Conservation (phyloP, 2,888 invertebrate genomes). For the Lutraria lutraria region DNA sequence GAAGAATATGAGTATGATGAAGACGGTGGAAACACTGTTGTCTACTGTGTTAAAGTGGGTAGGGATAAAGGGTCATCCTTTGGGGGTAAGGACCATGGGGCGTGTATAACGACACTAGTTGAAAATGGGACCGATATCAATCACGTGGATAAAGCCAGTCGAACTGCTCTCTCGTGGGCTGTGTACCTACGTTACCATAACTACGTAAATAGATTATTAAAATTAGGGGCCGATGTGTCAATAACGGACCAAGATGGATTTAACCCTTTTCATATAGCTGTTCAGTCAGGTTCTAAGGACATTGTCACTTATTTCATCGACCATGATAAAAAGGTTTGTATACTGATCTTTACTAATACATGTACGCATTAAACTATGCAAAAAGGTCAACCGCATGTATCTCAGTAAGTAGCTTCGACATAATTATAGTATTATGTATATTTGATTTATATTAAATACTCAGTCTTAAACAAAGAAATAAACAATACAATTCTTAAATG, state of each 20-base stretch:
- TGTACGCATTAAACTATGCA: constrained; percentile 1
- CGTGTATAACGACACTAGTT: constrained; percentile 69
- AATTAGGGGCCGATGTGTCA: constrained; percentile 69
- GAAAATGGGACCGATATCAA: constrained; percentile 72
- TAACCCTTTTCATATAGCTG: constrained; percentile 70
- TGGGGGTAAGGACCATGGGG: constrained; percentile 66
- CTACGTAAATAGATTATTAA: constrained; percentile 63
- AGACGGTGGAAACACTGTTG: constrained; percentile 72
- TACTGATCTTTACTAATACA: not conserved
- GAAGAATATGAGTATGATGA: constrained; percentile 71
- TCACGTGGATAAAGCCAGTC: constrained; percentile 68
- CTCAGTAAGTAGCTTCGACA: not conserved
- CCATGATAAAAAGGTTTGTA: constrained; percentile 65
- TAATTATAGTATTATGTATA: not conserved
- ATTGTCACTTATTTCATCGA: constrained; percentile 65
- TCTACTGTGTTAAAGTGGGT: constrained; percentile 72
- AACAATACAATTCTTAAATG: not conserved
- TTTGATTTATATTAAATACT: not conserved
- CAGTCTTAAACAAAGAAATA: not conserved
- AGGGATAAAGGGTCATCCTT: constrained; percentile 64
- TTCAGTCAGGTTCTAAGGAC: constrained; percentile 70
- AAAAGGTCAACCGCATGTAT: not conserved
- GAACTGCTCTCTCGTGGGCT: constrained; percentile 74
- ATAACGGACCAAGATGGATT: constrained; percentile 72
- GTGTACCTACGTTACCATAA: constrained; percentile 64